phyloP scores from a whole-genome alignment of 2,113 vertebrate species.

The Leptodactylus fuscus region DNA sequence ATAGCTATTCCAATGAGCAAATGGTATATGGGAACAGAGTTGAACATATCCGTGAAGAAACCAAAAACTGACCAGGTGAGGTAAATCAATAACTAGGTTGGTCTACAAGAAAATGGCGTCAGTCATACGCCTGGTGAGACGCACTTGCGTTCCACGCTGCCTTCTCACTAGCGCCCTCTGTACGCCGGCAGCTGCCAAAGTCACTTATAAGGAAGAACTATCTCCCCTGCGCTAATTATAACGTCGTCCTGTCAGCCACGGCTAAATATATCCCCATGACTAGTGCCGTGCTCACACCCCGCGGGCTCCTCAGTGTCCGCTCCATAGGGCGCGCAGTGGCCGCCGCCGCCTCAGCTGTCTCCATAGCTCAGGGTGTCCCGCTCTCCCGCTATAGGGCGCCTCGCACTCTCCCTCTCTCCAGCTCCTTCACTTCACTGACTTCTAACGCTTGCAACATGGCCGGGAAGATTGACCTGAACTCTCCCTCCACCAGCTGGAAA shows the following conservation, averaged over 20 bases:
- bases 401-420: neutral
- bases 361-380: neutral
- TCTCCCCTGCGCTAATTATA: conserved; percentile 30
- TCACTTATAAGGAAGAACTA: conserved; percentile 49
- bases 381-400: neutral
- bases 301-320: neutral
- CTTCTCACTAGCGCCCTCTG: neutral
- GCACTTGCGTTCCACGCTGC: conserved; percentile 20
- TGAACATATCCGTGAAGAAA: too few relatives aligned
- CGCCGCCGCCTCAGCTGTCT: neutral
- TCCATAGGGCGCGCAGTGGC: too few relatives aligned
- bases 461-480: conserved; percentile 68
- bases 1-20: too few relatives aligned
- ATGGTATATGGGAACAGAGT: too few relatives aligned
- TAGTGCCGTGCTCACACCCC: neutral
- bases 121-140: neutral
- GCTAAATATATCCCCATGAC: conserved; percentile 36
- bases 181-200: neutral
- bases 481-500: conserved; percentile 72
- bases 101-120: too few relatives aligned
- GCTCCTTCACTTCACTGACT: neutral
- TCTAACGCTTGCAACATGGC: conserved; percentile 26
- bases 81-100: too few relatives aligned
- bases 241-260: too few relatives aligned
- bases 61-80: too few relatives aligned